Conservation (phyloP, 2,113 vertebrate species). For the Indicator indicator region DNA sequence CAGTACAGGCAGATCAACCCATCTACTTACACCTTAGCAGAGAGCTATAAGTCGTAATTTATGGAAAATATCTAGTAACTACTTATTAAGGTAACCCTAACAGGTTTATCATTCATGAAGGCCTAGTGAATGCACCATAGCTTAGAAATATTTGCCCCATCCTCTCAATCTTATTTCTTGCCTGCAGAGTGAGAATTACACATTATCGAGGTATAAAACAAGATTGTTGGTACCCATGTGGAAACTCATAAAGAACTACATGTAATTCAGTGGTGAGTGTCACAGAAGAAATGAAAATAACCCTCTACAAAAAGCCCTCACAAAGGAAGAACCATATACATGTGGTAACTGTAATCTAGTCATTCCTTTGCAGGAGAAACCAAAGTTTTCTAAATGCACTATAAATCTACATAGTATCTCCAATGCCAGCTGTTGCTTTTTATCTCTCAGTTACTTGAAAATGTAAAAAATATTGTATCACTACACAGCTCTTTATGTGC, state of each 20-base stretch:
- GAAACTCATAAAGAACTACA: conserved; percentile 12
- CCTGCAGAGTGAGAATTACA: conserved; percentile 4
- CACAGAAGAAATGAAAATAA: conserved; percentile 18
- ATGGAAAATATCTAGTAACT: background rate
- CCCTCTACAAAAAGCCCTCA: background rate
- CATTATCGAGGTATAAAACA: background rate
- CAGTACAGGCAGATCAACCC: background rate
- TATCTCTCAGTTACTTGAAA: conserved; percentile 44
- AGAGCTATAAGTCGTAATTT: background rate
- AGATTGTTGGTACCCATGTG: background rate
- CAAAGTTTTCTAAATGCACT: background rate
- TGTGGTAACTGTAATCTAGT: background rate
- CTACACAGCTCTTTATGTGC: background rate
- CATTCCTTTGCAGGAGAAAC: background rate
- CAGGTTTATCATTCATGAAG: background rate
- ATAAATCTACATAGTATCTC: conserved; percentile 28
- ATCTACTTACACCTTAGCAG: background rate
- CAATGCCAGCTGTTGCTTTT: conserved; percentile 35
- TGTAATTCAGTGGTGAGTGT: background rate
- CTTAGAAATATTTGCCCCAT: background rate
- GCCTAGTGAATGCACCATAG: background rate
- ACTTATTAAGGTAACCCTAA: background rate
- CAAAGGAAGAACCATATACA: background rate
- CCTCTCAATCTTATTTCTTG: conserved; percentile 6
- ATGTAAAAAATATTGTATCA: background rate